Percentiles rank a stretch among this genome's conserved stretches.
Conservation (phyloP, 2,113 vertebrate genomes). For the Myotis brandtii region DNA sequence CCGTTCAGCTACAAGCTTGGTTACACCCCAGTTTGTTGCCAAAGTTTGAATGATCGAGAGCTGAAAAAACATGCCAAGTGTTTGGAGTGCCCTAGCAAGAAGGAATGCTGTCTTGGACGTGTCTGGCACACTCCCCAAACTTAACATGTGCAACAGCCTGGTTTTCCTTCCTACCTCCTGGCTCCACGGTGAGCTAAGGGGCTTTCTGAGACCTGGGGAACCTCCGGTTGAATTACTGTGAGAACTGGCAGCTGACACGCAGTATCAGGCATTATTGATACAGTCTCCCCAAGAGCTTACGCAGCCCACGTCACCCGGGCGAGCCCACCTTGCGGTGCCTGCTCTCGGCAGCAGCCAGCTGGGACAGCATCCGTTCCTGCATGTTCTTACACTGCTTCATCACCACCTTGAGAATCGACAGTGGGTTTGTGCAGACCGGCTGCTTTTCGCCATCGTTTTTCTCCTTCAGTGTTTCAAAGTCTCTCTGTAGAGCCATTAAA, state of each 20-base stretch:
- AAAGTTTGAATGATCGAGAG: conserved; percentile 42
- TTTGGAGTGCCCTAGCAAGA: not conserved
- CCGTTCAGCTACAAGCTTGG: conserved; percentile 11
- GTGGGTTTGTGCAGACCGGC: conserved; percentile 91
- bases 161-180: not conserved
- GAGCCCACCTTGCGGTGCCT: conserved; percentile 94
- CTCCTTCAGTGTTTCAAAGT: conserved; percentile 92
- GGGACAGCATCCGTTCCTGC: conserved; percentile 97
- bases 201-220: not conserved
- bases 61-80: conserved; percentile 14
- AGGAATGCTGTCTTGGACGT: not conserved
- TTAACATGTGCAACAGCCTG: not conserved
- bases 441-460: conserved; percentile 87
- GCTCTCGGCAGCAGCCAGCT: conserved; percentile 95
- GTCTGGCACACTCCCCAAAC: not conserved
- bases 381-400: conserved; percentile 97
- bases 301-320: accelerated
- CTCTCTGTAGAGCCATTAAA: conserved; percentile 95
- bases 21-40: conserved; percentile 18
- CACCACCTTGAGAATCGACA: conserved; percentile 94
- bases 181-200: not conserved
- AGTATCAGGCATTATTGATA: not conserved
- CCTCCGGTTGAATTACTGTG: not conserved
- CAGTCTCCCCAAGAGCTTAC: accelerated
- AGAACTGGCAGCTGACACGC: not conserved